Base-by-base conservation (phyloP, 2,797 vertebrate species). In the Aldrovandia affinis region DNA sequence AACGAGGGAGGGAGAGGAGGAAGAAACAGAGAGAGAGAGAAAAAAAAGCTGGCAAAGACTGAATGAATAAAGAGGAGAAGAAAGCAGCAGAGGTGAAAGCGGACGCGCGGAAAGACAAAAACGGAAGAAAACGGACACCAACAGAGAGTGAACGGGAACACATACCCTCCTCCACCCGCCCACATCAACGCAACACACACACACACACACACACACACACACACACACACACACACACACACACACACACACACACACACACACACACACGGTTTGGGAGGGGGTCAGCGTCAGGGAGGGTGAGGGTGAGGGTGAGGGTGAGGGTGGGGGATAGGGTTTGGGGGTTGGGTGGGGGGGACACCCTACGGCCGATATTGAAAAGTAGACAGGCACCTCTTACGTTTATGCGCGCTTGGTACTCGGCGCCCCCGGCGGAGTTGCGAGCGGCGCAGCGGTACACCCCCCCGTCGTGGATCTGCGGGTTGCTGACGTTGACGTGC, bases 381-480 rank as follows among this genome's bases (percentile, higher is more conserved):
- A 98, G 97, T 97, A 98, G 98, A 99, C 98, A 99, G 98, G 98
- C 98, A 99, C 98, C 98, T 99, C 98, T 99, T 99, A 99, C 98
- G 98, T 99, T 99, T 99, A 99, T 99, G 98, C 98, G 98, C 97
- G 98, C 98, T 98, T 99, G 98, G 96, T 99, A 99, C 96, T 99
- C 98, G 96, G 97, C 98, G 93, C 97, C 97, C 96, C 98, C 98
- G 94, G 98, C 98, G 93, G 98, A 98, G 97, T 99, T 99, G 95
- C 97, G 97, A 91, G 98, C 98, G 50, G 96, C 96, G 95, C 98
- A 99, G 91, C 98, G 97, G 96, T 99, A 99, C 92, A 99, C 97
- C 92, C 98, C 98, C 90, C 98, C 98, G 10, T 92, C 97, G 82
- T 96, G 96, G 92, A 99, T 99, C 93, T 97, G 97, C 54, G 98